Conservation (phyloP, 2,113 vertebrate genomes). For the Platycercus adscitus region DNA sequence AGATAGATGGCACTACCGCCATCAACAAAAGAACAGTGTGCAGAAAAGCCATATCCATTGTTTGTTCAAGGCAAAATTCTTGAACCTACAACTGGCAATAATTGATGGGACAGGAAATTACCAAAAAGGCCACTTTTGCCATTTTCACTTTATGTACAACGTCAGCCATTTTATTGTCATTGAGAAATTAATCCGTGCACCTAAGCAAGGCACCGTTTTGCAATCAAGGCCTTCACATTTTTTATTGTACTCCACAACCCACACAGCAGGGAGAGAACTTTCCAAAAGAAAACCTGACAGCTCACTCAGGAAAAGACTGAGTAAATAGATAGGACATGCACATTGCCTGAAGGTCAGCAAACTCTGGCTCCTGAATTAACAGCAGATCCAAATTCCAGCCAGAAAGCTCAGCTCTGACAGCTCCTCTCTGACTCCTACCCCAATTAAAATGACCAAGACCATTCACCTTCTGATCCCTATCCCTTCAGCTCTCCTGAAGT, state of each 20-base stretch:
- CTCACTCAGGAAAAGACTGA: constrained; percentile 22
- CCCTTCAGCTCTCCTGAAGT: not conserved
- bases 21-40: not conserved
- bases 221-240: constrained; percentile 22
- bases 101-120: constrained; percentile 30
- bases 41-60: not conserved
- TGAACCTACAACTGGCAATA: not conserved
- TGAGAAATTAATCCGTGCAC: constrained; percentile 30
- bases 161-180: constrained; percentile 19
- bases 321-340: not conserved
- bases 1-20: not conserved
- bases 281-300: constrained; percentile 42
- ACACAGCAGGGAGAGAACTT: not conserved
- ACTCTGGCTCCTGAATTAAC: not conserved
- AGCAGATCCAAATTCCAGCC: constrained; percentile 50
- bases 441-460: not conserved
- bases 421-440: not conserved
- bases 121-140: constrained; percentile 17
- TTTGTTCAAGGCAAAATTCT: constrained; percentile 19
- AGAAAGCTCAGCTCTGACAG: not conserved
- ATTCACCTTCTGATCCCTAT: not conserved
- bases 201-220: not conserved
- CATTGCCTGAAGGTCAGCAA: constrained; percentile 24
- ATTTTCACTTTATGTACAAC: not conserved
- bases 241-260: not conserved